Conservation (phyloP, 2,113 vertebrate species). For the Casuarius casuarius region DNA sequence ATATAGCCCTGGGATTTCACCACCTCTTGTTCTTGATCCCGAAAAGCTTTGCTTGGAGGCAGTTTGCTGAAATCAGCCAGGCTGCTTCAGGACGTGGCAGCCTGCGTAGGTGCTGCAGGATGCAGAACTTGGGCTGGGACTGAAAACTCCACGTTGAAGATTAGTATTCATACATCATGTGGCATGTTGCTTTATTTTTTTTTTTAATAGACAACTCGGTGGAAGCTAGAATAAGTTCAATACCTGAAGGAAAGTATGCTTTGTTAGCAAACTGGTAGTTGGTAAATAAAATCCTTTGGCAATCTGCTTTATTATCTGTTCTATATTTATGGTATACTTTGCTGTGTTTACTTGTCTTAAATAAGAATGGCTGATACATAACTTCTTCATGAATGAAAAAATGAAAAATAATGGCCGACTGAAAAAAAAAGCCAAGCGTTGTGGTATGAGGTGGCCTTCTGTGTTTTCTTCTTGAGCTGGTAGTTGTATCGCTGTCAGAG, state of each 20-base stretch:
- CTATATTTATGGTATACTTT: not conserved
- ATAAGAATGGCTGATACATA: not conserved
- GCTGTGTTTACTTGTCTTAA: constrained; percentile 11
- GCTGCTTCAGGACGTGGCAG: not conserved
- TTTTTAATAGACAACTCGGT: not conserved
- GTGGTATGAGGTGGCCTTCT: not conserved
- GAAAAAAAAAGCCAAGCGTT: not conserved
- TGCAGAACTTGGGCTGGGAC: not conserved
- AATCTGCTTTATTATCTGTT: constrained; percentile 3
- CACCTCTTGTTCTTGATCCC: not conserved
- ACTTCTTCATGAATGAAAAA: not conserved
- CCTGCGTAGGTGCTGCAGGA: not conserved
- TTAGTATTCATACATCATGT: not conserved
- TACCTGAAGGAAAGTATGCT: not conserved
- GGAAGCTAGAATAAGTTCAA: not conserved
- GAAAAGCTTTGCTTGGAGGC: not conserved
- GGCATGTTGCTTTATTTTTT: not conserved
- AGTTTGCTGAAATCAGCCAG: not conserved
- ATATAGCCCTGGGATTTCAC: not conserved
- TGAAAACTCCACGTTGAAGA: not conserved
- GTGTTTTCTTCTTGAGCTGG: not conserved
- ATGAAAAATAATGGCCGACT: not conserved
- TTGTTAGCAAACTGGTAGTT: not conserved
- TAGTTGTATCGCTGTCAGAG: not conserved
- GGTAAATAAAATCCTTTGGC: not conserved